Base-by-base conservation (phyloP, 2,888 invertebrate species). In the Macrophya annulata region DNA sequence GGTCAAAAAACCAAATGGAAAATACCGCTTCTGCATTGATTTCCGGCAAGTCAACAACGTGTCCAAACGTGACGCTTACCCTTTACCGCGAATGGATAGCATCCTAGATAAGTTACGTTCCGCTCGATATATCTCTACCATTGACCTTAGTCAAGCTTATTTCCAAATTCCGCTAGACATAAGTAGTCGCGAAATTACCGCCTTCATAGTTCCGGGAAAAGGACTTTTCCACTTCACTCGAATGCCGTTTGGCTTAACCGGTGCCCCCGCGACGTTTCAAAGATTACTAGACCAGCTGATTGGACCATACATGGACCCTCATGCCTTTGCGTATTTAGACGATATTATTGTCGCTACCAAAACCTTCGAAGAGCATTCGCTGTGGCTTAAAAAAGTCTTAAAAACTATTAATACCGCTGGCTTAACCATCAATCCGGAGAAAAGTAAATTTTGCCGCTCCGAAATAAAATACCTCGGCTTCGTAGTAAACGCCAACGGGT, bases 291-390 rank as follows among this genome's bases (percentile, higher is more conserved):
- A 77, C 12, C 77, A 25, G 17, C 31, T 55, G 51, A 77, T 77
- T 9, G 77, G 77, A 10, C 87, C 88, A 0, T 89, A 89, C 48
- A 9, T 88, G 45, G 88, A 89, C 31, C 88, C 88, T 21, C 25
- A 86, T 59, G 87, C 88, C 4, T 89, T 89, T 51, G 87, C 84
- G 0, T 90, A 90, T 72, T 84, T 89, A n/a, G 89, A 90, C 83
- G 89, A 89, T 72, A 88, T 89, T 10, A 87, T 90, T 1, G 84
- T 89, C 0, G 59, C 88, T 0, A 86, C 86, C 40, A 25, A 84
- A 31, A 87, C 86, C 0, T 88, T 90, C 65, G 87, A 88, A 65
- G 86, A 89, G 48, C 89, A 90, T 81, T 10, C 88, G 25, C 31
- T 72, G 9, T 84, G 88, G 15, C 83, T 89, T 21, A 79, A 65